These are phyloP conservation scores for Stratiolaelaps scimitus DNA, from an alignment of 1,140 invertebrate genomes.

Conservation along the genomic window DNA sequence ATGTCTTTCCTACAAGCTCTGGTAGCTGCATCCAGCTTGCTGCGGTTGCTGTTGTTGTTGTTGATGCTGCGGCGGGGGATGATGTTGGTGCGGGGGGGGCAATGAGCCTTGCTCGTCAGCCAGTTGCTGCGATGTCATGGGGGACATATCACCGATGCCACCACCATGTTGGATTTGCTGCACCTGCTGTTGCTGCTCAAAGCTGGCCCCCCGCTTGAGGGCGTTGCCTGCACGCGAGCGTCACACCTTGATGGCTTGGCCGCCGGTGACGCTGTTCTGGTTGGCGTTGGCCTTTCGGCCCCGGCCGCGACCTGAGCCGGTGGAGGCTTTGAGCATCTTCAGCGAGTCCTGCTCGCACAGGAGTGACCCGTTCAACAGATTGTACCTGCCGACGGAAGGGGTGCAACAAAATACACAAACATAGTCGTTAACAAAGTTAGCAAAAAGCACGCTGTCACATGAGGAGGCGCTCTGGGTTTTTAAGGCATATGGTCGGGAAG, in stretches of 20 bases:
- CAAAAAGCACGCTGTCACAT: too few relatives aligned
- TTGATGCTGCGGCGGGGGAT: constrained; percentile 1
- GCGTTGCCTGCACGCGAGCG: constrained; percentile 30
- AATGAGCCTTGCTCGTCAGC: too few relatives aligned
- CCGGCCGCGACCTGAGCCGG: constrained; percentile 32
- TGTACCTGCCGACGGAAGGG: constrained; percentile 48
- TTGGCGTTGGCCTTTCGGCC: constrained; percentile 15
- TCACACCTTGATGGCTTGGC: constrained; percentile 35
- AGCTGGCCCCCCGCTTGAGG: constrained; percentile 29
- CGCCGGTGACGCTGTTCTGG: constrained; percentile 33
- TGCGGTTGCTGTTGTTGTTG: constrained; percentile 25
- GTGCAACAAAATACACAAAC: background rate
- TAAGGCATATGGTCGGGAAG: too few relatives aligned
- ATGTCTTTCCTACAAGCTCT: constrained; percentile 13
- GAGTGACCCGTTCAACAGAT: constrained; percentile 64
- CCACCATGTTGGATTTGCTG: background rate
- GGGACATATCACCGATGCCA: too few relatives aligned
- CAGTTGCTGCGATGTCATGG: too few relatives aligned
- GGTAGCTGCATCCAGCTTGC: constrained; percentile 28
- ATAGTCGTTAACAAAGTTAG: too few relatives aligned
- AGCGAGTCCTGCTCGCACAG: constrained; percentile 86
- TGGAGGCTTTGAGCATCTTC: constrained; percentile 58
- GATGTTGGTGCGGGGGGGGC: constrained; percentile 2
- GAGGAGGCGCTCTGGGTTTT: too few relatives aligned
- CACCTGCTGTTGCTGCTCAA: constrained; percentile 6